These are phyloP conservation scores for Chymomyza caudatula DNA, from an alignment of 2,888 invertebrate species.

Conservation along the genomic window DNA sequence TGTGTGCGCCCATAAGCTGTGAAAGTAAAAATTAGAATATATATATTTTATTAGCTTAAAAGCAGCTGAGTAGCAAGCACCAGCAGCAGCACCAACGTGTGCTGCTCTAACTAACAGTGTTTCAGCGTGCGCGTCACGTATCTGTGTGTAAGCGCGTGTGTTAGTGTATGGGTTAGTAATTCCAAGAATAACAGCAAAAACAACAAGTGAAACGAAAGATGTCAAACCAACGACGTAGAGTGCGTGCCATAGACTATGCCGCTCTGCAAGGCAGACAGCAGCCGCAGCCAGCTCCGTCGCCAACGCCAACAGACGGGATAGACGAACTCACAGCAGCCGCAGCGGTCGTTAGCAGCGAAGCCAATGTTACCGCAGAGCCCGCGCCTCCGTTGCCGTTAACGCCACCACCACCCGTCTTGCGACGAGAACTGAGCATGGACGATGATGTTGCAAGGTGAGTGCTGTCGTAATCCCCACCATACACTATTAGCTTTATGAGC, in stretches of 20 bases:
- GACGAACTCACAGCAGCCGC: not conserved
- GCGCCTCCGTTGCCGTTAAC: constrained; percentile 5
- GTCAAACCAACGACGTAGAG: constrained; percentile 60
- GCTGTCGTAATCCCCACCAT: not conserved
- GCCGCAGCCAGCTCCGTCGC: constrained; percentile 2
- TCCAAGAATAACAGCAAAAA: constrained; percentile 51
- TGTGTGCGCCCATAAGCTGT: constrained; percentile 31
- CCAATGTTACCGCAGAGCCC: constrained; percentile 8
- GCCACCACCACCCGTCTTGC: constrained; percentile 48
- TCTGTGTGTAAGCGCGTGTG: constrained; percentile 8
- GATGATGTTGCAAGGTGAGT: constrained; percentile 64
- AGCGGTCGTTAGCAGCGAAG: constrained; percentile 12
- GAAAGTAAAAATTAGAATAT: constrained; percentile 61
- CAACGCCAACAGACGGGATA: not conserved
- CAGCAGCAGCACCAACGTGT: constrained; percentile 15
- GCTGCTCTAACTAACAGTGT: constrained; percentile 7
- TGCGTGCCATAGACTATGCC: constrained; percentile 59
- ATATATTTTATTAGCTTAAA: constrained; percentile 52
- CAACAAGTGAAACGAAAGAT: constrained; percentile 34
- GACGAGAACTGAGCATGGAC: constrained; percentile 60
- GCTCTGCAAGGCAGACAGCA: constrained; percentile 50
- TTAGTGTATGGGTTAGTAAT: constrained; percentile 28
- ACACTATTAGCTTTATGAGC: not conserved
- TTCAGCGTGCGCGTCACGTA: constrained; percentile 3
- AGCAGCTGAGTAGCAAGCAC: constrained; percentile 15